Evolutionary conservation across 1,140 invertebrate species (phyloP), one percentile per base, ranked within the genome.

Genomic region (Ctenoplectra terminalis): DNA sequence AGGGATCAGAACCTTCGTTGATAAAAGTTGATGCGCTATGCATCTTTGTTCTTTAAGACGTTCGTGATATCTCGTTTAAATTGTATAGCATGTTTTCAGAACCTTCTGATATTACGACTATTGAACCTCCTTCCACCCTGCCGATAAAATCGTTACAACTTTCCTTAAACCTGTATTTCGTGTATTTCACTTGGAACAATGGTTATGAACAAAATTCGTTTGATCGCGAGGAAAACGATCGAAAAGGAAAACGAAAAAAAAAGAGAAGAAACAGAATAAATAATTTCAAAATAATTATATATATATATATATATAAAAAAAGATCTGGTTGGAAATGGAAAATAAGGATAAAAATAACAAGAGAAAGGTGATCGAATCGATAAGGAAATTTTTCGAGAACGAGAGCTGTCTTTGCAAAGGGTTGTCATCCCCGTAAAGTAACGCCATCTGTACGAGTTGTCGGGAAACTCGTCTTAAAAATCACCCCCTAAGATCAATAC

Each of bases 391-490:
- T 73, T 74, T 54, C 60, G 46, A 61, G 17, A 31, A 23, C 2
- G 1, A 15, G 50, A 46, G 56, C 2, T 29, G 46, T 46, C 11
- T 60, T 56, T 11, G 69, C 40, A 34, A 58, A n/a, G 58, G 46
- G 71, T 11, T 54, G 26, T 20, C 58, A 52, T 8, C 69, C 63
- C 69, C 63, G 75, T 73, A 66, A 70, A 64, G 88, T 90, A 85
- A 82, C 79, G 90, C 90, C 90, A 91, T 89, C 89, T 91, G 83
- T 89, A 64, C 54, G 63, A 67, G 71, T 81, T 71, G 64, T 69
- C 50, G 84, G 70, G 87, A 91, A 91, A 82, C 88, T 87, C 83
- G 87, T 90, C 88, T 91, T 90, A 90, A 91, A 90, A 90, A 91
- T 91, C 87, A 90, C 83, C 85, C 69, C 82, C 84, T 71, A 76